These are phyloP conservation scores for Lophius piscatorius DNA, from an alignment of 2,113 vertebrate genomes.

Conservation along the genomic window DNA sequence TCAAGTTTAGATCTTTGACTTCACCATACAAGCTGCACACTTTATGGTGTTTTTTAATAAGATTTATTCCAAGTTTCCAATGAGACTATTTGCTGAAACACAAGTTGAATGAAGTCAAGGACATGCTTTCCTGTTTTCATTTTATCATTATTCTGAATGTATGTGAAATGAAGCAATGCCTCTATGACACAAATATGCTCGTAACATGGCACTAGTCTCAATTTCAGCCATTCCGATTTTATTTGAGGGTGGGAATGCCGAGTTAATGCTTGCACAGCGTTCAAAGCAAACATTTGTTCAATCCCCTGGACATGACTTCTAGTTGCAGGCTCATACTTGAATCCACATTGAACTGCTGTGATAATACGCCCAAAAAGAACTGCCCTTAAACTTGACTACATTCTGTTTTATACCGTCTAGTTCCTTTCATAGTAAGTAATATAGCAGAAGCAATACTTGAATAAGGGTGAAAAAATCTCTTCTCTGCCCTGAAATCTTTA, in stretches of 20 bases:
- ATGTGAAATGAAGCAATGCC: not conserved
- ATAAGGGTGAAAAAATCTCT: constrained; percentile 9
- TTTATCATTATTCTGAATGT: not conserved
- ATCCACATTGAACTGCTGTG: constrained; percentile 3
- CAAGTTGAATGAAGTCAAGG: no score
- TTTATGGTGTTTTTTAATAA: no score
- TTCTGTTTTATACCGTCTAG: constrained; percentile 19
- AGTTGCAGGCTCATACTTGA: constrained; percentile 33
- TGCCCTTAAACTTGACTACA: constrained; percentile 21
- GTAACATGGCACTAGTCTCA: constrained; percentile 7
- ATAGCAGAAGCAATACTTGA: constrained; percentile 1
- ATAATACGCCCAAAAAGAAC: constrained; percentile 5
- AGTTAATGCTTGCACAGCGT: not conserved
- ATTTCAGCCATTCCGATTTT: constrained; percentile 7
- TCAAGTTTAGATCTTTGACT: no score
- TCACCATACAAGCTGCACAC: no score
- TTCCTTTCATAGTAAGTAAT: constrained; percentile 4
- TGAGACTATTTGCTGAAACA: no score
- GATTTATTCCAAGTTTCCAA: no score
- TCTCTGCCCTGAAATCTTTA: not conserved
- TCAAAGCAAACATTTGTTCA: constrained; percentile 36
- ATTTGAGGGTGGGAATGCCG: constrained; percentile 28
- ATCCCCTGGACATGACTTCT: constrained; percentile 32
- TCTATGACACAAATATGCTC: not conserved
- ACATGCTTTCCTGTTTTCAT: constrained; percentile 9